Base-by-base conservation (phyloP, 2,888 invertebrate species). In the Crocallis elinguaria region DNA sequence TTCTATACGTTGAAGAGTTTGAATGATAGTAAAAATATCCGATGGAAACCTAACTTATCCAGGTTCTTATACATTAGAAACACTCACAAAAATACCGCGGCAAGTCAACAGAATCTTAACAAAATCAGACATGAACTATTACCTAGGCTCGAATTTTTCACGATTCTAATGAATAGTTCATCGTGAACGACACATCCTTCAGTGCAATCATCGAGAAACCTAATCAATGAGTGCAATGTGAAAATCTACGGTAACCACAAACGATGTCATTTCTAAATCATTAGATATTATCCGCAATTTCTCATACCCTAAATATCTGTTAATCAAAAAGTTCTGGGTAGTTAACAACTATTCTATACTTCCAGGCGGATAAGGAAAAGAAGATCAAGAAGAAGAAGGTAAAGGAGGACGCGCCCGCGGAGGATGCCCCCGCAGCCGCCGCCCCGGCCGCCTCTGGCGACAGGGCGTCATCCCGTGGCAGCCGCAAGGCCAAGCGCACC, bases 321-420 rank as follows among this genome's bases (percentile, higher is more conserved):
- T n/a, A n/a, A n/a, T n/a, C n/a, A n/a, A n/a, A n/a, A 23, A 12
- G 1, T 12, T 23, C 4, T 38, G 0, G 16, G 17, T 13, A 9
- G 11, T 45, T 49, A 2, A 35, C 64, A 42, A 3, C 29, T 38
- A 27, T 14, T 17, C 2, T 50, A 42, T 64, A 13, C 58, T 71
- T 74, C 11, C 77, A 97, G 97, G 97, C 97, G 93, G 97, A 97
- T 93, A 97, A 97, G 92, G 97, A 97, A 92, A 96, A 97, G 95
- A 96, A 97, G 94, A 95, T 96, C 93, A 96, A 96, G 95, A 96
- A 95, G 94, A 94, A 94, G 93, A 94, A 94, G 92, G 94, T 93
- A 88, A 94, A 94, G 82, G 94, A 93, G 84, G 93, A 92, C 76
- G 93, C 93, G 75, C 93, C 94, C 75, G 85, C 86, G 54, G 94